Base-by-base conservation (phyloP, 2,888 invertebrate genomes). In the Stenodera caucasica region DNA sequence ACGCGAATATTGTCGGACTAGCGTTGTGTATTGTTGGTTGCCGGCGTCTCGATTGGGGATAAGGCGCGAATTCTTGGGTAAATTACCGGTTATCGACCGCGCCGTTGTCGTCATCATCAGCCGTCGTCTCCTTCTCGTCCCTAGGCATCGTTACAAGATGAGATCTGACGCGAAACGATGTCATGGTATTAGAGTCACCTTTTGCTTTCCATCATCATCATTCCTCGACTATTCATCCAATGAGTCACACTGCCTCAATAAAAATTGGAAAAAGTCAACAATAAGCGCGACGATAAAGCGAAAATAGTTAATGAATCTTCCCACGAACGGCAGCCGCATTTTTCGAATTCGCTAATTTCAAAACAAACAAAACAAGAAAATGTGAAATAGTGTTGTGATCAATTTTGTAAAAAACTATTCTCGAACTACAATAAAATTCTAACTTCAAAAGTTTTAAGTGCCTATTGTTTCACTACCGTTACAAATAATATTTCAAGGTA, bases 41-140 rank as follows among this genome's bases (percentile, higher is more conserved):
- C n/a, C n/a, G n/a, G n/a, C n/a, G n/a, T 23, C 45, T 45, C 1
- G 12, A 7, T 26, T 26, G 8, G 15, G 18, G 2, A 15, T 26
- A 8, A 3, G 1, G 8, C 1, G 11, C 21, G 7, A 45, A 45
- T 45, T 45, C 45, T 12, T 23, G 45, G 45, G 45, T 45, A 45
- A 45, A 45, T 45, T 45, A 45, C 45, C 45, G 45, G 45, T 45
- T 45, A 23, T 45, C 45, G 45, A 45, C 45, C 45, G 45, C 45
- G 9, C 15, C 15, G n/a, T 4, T 23, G 21, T 45, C 45, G 12
- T 45, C 12, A 45, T 7, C 6, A 37, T 40, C 40, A 18, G 9
- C 11, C 2, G 21, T 11, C 5, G 18, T 12, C 23, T 21, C 45
- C n/a, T 21, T 23, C 23, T 45, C 23, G 5, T 21, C 45, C 45